phyloP scores from a whole-genome alignment of 2,888 invertebrate species.

The Diloba caeruleocephala region DNA sequence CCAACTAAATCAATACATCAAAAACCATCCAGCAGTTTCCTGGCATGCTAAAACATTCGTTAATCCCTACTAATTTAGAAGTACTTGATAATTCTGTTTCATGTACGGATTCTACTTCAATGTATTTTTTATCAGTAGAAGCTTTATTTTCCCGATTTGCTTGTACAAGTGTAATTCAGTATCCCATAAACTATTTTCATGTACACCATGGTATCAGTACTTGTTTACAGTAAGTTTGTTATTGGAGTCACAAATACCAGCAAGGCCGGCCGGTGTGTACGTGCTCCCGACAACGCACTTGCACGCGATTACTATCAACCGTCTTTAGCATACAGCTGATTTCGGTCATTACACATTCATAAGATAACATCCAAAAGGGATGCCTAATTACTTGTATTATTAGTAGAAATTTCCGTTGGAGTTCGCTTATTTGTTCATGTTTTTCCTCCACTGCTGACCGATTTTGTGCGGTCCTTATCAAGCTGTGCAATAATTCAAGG shows the following conservation, averaged over 20 bases:
- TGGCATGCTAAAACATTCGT: constrained; percentile 1
- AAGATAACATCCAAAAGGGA: constrained; percentile 28
- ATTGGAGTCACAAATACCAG: constrained; percentile 51
- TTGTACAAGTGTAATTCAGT: constrained; percentile 16
- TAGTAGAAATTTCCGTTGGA: constrained; percentile 51
- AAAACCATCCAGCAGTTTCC: neutral
- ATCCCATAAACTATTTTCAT: constrained; percentile 30
- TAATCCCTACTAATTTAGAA: constrained; percentile 4
- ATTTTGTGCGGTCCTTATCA: constrained; percentile 34
- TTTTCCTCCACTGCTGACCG: constrained; percentile 31
- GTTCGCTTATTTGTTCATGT: constrained; percentile 22
- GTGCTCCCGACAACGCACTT: constrained; percentile 66
- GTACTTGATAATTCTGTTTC: constrained; percentile 1
- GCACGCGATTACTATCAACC: constrained; percentile 40
- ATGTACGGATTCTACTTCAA: constrained; percentile 1
- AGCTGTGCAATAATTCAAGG: constrained; percentile 36
- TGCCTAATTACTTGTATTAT: constrained; percentile 54
- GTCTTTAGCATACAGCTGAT: constrained; percentile 27
- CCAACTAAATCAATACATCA: neutral
- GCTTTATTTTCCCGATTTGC: constrained; percentile 10
- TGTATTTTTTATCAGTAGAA: constrained; percentile 18
- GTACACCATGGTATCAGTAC: constrained; percentile 23
- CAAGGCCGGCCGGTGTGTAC: constrained; percentile 69
- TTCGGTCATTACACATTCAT: constrained; percentile 17
- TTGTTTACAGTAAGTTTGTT: constrained; percentile 41